Conservation (phyloP, 2,797 vertebrate genomes). For the Glyptemys insculpta region DNA sequence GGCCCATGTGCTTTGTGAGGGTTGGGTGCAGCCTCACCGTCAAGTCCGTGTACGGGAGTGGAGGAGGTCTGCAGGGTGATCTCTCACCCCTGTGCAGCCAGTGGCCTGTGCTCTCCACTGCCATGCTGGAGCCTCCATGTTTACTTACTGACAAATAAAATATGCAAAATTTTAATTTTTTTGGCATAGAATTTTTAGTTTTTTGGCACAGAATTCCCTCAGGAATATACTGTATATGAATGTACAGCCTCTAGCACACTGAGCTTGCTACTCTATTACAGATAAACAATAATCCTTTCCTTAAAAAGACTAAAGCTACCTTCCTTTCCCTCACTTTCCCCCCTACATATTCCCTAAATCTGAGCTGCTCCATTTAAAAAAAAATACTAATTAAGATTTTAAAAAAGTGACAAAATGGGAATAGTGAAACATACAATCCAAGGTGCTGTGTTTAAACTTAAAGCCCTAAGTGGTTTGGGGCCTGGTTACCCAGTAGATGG, state of each 20-base stretch:
- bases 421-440: background rate
- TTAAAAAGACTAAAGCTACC: background rate
- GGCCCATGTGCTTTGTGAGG: too few relatives aligned
- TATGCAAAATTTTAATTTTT: too few relatives aligned
- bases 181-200: too few relatives aligned
- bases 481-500: background rate
- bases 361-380: background rate
- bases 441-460: background rate
- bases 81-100: too few relatives aligned
- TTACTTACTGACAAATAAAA: too few relatives aligned
- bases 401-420: background rate
- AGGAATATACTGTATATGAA: too few relatives aligned
- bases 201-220: too few relatives aligned
- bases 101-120: too few relatives aligned
- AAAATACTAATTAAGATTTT: background rate
- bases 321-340: background rate
- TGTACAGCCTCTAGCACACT: background rate
- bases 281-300: background rate
- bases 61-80: too few relatives aligned
- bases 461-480: background rate
- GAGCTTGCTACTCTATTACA: background rate
- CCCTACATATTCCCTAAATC: background rate
- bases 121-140: too few relatives aligned
- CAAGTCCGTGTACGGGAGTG: too few relatives aligned
- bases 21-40: too few relatives aligned